Base-by-base conservation (phyloP, 35 echinoderm and acorn worm genomes). In the Apostichopus japonicus region DNA sequence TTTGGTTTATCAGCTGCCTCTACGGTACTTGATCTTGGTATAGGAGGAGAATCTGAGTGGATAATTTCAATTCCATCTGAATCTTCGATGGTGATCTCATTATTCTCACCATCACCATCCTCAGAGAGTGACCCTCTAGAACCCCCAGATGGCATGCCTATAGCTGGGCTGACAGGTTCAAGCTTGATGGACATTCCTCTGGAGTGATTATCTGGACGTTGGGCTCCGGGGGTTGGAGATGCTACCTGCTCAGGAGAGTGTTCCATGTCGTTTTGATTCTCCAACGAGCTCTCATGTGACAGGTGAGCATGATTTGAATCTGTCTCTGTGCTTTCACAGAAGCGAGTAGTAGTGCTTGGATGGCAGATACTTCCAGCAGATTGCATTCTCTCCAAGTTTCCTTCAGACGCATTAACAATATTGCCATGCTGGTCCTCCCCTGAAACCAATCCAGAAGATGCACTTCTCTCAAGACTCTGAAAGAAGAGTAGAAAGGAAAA, bases 111-210 rank as follows among this genome's bases (percentile, higher is more conserved):
- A 53, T 79, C 90, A 10, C 90, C 77, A 23, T 91, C 90, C 72
- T 91, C 67, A 14, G 61, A 89, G 61, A 89, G 59, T 53, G 86
- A 89, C 5, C 83, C 83, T 56, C 83, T 27, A 16, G 23, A 55
- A 24, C 86, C 33, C 15, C 86, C 86, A 44, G 77, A 55, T 57
- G 72, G 21, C n/a, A 78, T 59, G 57, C 92, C 44, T 70, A 91
- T 87, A 2, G 93, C 96, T 78, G 96, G 96, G 77, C 96, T 97
- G 21, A 97, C 93, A 55, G 96, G 96, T 84, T 97, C 96, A 11
- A 89, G 83, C 55, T 97, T 97, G 91, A 97, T 97, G 61, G 90
- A 93, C 24, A 79, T 24, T 22, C 58, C 53, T 15, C 54, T 91
- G 16, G 80, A 84, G 51, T 90, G 22, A n/a, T 79, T 91, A 33